Percentiles rank a stretch among this genome's conserved stretches.
Conservation (phyloP, 2,113 vertebrate species). For the Mastomys coucha region DNA sequence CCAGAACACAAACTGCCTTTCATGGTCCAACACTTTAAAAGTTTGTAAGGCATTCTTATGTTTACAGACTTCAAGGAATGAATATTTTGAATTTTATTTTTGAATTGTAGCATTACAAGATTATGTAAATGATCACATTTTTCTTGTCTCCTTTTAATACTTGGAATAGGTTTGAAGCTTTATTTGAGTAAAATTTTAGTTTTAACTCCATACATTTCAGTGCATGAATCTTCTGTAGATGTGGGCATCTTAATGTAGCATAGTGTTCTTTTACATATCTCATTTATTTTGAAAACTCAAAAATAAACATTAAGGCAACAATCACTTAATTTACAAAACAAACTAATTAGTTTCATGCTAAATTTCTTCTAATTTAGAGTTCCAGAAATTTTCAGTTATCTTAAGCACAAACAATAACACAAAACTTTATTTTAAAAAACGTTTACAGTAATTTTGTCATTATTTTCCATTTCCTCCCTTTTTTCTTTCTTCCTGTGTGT, state of each 20-base stretch:
- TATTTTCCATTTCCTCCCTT: background rate
- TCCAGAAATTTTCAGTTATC: background rate
- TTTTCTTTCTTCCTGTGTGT: background rate
- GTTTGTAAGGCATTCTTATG: background rate
- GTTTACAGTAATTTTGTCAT: background rate
- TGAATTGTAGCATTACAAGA: background rate
- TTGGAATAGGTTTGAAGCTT: background rate
- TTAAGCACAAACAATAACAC: background rate
- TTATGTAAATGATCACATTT: background rate
- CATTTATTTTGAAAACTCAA: background rate
- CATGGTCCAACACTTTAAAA: too few species aligned
- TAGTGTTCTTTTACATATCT: background rate
- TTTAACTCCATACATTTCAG: background rate
- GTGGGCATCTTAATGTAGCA: too few species aligned
- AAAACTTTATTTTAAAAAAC: background rate
- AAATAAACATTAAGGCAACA: background rate
- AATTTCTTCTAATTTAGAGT: background rate
- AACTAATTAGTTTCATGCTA: background rate
- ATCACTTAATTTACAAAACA: background rate
- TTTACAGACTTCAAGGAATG: background rate
- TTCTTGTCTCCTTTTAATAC: background rate
- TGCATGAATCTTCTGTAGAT: background rate
- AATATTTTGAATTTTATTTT: background rate
- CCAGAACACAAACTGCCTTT: too few species aligned
- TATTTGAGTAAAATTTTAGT: background rate